Percentiles rank a stretch among this genome's conserved stretches.
Evolutionary conservation across 2,113 vertebrate genomes (phyloP).

Genomic region (Myotis lucifugus): DNA sequence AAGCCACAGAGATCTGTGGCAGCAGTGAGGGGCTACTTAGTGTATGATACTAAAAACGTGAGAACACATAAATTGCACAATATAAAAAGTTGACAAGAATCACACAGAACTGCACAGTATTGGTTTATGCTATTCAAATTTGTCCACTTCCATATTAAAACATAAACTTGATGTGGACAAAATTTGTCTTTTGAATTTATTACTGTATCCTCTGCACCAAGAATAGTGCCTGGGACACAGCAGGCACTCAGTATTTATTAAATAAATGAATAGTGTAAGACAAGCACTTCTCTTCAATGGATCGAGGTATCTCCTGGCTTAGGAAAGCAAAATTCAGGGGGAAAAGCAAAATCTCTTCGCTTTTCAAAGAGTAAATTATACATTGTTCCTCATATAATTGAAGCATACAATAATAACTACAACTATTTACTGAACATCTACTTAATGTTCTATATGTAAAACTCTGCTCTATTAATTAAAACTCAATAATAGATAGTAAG

Average conservation of each 20-base stretch:
- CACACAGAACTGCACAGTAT: neutral
- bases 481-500: neutral
- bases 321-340: neutral
- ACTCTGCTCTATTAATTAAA: neutral
- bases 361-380: constrained; percentile 28
- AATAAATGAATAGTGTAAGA: neutral
- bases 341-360: neutral
- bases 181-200: constrained; percentile 17
- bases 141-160: constrained; percentile 1
- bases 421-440: neutral
- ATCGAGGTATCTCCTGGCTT: neutral
- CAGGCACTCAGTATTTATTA: neutral
- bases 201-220: constrained; percentile 37
- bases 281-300: constrained; percentile 1
- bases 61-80: neutral
- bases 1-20: neutral
- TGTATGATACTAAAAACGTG: neutral
- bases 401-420: neutral
- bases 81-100: neutral
- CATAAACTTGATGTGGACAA: constrained; percentile 22
- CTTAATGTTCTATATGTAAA: neutral
- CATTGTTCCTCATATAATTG: neutral
- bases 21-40: neutral
- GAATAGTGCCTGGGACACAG: neutral
- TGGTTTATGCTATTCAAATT: neutral